phyloP scores from a whole-genome alignment of 2,797 vertebrate genomes.

The Argentina silus region DNA sequence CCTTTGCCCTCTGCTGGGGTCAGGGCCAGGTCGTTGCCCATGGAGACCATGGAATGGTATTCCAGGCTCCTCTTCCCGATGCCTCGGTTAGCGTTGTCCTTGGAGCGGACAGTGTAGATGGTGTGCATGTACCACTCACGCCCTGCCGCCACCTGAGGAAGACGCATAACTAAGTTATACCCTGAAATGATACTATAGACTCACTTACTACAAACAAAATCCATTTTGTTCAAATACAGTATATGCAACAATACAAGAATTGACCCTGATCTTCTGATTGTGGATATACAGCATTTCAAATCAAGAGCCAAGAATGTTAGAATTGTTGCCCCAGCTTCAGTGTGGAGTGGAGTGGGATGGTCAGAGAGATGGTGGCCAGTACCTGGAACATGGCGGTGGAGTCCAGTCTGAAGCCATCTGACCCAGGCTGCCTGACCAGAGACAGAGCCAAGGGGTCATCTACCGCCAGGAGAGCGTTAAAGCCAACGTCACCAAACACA shows the following conservation, averaged over 20 bases:
- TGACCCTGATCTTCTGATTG: too few species aligned
- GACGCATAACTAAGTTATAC: constrained; percentile 7
- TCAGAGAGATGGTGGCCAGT: not conserved
- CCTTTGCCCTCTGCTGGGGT: not conserved
- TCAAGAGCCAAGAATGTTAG: too few species aligned
- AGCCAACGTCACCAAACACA: constrained; percentile 84
- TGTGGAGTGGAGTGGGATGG: too few species aligned
- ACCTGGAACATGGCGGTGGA: constrained; percentile 93
- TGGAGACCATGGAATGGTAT: constrained; percentile 76
- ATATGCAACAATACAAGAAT: not conserved
- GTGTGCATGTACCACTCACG: constrained; percentile 95
- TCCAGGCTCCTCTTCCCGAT: constrained; percentile 90
- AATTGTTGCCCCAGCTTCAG: too few species aligned
- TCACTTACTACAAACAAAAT: not conserved
- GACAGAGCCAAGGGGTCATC: constrained; percentile 88
- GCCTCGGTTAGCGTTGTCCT: constrained; percentile 79
- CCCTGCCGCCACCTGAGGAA: constrained; percentile 86
- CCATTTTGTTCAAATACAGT: not conserved
- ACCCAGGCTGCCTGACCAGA: constrained; percentile 89
- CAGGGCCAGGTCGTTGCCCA: constrained; percentile 24
- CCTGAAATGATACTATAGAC: too few species aligned
- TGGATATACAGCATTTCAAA: too few species aligned
- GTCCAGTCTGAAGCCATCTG: constrained; percentile 92
- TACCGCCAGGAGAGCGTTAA: constrained; percentile 86
- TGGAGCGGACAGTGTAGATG: constrained; percentile 93